Evolutionary conservation across 2,797 vertebrate species (phyloP), one percentile per base, ranked within the genome.

Genomic region (Chelonia mydas): DNA sequence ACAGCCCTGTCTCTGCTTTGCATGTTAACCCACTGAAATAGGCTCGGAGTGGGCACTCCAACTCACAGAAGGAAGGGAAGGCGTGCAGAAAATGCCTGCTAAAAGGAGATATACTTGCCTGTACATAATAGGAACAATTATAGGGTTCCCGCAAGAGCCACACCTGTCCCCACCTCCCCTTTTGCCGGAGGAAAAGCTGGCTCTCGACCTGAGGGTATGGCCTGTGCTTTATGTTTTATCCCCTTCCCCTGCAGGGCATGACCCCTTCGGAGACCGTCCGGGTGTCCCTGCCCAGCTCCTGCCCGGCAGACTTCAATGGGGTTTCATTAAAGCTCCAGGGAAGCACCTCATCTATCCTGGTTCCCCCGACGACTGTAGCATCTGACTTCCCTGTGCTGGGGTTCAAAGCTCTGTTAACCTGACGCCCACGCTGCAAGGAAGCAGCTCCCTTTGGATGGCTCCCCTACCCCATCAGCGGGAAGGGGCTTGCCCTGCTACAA

Each of bases 231-330:
- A 31, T 65, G 61, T n/a, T n/a, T 37, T 10, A 37, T 5, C 16
- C 65, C 65, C 65, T 21, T 37, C 5, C 8, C n/a, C 65, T 11
- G 65, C n/a, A 11, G n/a, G n/a, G 5, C 65, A 37, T 21, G 65
- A 37, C 65, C 65, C 33, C 72, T 27, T 3, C 6, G 41, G 41
- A 31, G 74, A 77, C 74, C 5, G n/a, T 5, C 12, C 27, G 12
- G 28, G 57, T 6, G 31, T 33, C 78, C 78, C 21, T n/a, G 19
- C 41, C 57, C 45, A 10, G 17, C 17, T 45, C 50, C 19, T 1
- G 9, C 3, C 3, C 27, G 3, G n/a, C 1, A 6, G n/a, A n/a
- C 57, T 50, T 53, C 61, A 15, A 17, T 17, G 6, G 12, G 28
- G 27, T 61, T 61, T 61, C 15, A 33, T 7, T 15, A 7, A 65